These are phyloP conservation scores for Nemotelus nigrinus DNA, from an alignment of 2,888 invertebrate genomes.

Conservation along the genomic window DNA sequence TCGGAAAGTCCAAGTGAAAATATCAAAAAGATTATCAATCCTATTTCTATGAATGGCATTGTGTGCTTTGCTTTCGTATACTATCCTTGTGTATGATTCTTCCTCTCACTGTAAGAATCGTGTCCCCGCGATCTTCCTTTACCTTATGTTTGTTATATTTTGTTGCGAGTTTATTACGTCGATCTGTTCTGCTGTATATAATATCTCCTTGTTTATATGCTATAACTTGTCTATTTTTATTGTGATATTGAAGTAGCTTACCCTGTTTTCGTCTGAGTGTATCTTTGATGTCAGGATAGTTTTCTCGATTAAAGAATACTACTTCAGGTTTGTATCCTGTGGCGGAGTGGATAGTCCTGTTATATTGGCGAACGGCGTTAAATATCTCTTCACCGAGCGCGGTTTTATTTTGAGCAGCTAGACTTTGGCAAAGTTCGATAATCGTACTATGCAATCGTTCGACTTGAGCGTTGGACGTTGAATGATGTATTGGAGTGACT, in stretches of 20 bases:
- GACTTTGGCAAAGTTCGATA: not conserved
- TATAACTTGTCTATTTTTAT: not conserved
- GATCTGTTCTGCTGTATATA: not conserved
- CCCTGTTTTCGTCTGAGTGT: not conserved
- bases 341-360: conserved; percentile 8
- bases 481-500: conserved; percentile 4
- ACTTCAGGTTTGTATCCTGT: conserved; percentile 3
- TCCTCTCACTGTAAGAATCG: not conserved
- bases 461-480: conserved; percentile 11
- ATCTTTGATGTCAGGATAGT: not conserved
- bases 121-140: conserved; percentile 22
- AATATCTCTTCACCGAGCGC: not conserved
- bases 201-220: not conserved
- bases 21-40: not conserved
- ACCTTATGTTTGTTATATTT: not conserved
- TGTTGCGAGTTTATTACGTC: not conserved
- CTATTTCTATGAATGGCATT: too few species aligned
- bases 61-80: not conserved
- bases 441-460: conserved; percentile 12
- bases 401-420: conserved; percentile 6
- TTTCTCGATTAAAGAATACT: not conserved
- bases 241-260: not conserved
- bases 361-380: conserved; percentile 7
- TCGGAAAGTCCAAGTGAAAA: too few species aligned
- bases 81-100: conserved; percentile 11